Evolutionary conservation across 2,888 invertebrate genomes (phyloP).

Genomic region (Formica aserva): DNA sequence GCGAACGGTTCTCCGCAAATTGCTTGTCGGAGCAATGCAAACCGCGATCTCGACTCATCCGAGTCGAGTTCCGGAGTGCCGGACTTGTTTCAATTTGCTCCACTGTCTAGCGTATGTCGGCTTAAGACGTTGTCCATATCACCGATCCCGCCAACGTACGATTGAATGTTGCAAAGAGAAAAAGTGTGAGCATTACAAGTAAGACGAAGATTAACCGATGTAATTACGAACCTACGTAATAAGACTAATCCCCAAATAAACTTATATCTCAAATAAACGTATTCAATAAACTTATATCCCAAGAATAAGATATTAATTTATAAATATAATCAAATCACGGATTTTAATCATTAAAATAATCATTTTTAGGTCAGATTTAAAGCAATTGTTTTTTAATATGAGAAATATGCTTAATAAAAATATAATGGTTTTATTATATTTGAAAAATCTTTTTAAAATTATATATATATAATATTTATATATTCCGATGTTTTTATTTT

Average conservation of each 20-base stretch:
- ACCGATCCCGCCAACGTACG: background rate
- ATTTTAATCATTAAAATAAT: background rate
- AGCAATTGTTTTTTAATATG: background rate
- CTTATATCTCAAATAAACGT: no score
- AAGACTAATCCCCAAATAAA: background rate
- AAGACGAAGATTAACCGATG: no score
- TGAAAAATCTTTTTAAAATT: background rate
- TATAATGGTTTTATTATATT: background rate
- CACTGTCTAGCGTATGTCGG: background rate
- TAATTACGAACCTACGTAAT: background rate
- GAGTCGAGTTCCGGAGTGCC: background rate
- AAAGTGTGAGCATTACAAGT: background rate
- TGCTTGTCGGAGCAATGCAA: background rate
- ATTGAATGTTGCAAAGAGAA: background rate
- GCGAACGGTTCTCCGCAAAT: slow-evolving; percentile 22
- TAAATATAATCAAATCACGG: background rate
- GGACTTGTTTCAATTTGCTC: slow-evolving; percentile 30
- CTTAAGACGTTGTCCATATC: background rate
- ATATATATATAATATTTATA: background rate
- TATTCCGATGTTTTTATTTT: background rate
- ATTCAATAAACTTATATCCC: background rate
- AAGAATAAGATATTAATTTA: background rate
- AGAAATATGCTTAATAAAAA: background rate
- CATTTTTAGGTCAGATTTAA: background rate
- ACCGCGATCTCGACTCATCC: background rate